Evolutionary conservation across 2,888 invertebrate species (phyloP).

Genomic region (Acanthosepion lycidas): DNA sequence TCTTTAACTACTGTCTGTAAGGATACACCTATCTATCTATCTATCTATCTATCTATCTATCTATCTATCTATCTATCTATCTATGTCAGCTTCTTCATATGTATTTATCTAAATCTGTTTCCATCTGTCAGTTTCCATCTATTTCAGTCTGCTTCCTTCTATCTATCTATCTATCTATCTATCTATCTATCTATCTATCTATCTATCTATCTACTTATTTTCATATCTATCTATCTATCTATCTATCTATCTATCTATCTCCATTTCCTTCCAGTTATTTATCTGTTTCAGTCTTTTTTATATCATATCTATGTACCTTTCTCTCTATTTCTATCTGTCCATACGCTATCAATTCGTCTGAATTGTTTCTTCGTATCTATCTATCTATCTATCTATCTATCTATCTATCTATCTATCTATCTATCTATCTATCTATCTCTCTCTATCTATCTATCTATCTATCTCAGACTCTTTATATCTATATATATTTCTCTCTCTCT

Average conservation of each 20-base stretch:
- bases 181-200: not conserved
- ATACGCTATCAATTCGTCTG: too few relatives aligned
- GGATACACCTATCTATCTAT: too few relatives aligned
- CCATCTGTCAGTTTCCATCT: too few relatives aligned
- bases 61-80: not conserved
- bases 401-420: not conserved
- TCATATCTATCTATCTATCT: not conserved
- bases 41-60: not conserved
- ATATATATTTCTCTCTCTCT: too few relatives aligned
- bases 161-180: not conserved
- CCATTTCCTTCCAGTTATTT: too few relatives aligned
- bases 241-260: too few relatives aligned
- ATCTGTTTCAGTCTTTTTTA: too few relatives aligned
- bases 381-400: too few relatives aligned
- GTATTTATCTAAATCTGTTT: not conserved
- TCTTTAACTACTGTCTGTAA: too few relatives aligned
- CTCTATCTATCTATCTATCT: not conserved
- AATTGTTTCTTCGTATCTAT: too few relatives aligned
- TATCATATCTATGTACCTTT: too few relatives aligned
- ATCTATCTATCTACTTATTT: not conserved
- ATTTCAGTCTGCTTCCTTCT: not conserved
- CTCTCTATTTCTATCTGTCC: too few relatives aligned
- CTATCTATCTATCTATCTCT: not conserved
- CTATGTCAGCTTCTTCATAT: not conserved
- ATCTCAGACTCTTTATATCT: not conserved